Evolutionary conservation across 2,113 vertebrate genomes (phyloP).

Genomic region (Mesembrinibis cayennensis): DNA sequence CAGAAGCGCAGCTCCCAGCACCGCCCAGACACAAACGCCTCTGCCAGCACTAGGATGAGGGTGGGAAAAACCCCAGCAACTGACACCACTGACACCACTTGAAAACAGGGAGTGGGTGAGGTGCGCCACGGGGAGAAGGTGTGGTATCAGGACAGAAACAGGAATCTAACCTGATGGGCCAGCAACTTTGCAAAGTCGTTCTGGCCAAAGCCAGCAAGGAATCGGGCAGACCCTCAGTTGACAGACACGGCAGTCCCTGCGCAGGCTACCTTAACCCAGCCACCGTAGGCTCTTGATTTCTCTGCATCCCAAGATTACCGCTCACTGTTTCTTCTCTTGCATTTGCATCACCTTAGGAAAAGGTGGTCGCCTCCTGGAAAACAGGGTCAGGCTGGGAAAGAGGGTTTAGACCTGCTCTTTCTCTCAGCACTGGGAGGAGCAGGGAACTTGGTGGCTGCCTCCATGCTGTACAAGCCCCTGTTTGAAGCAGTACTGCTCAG

Average conservation of each 20-base stretch:
- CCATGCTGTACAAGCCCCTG: neutral
- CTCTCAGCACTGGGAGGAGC: neutral
- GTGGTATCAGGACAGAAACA: neutral
- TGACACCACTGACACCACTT: neutral
- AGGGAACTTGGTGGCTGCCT: neutral
- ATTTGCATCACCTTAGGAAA: neutral
- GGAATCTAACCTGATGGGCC: neutral
- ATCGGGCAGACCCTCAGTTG: rapidly evolving
- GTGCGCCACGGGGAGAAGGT: neutral
- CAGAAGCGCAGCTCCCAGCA: neutral
- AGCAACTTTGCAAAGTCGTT: neutral
- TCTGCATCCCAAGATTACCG: no score
- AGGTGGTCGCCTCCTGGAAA: neutral
- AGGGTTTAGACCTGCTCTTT: neutral
- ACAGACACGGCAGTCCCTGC: neutral
- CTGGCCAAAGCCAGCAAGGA: neutral
- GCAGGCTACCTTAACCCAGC: neutral
- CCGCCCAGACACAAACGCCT: neutral
- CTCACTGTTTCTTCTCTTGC: neutral
- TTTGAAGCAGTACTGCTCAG: neutral
- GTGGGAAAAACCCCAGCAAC: neutral
- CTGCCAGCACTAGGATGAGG: rapidly evolving
- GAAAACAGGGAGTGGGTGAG: rapidly evolving
- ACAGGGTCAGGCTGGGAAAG: neutral
- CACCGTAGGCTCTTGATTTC: neutral